A percentile compares a stretch with the other conserved stretches of the same genome.
phyloP scores from a whole-genome alignment of 2,113 vertebrate species.

The Globicephala melas region DNA sequence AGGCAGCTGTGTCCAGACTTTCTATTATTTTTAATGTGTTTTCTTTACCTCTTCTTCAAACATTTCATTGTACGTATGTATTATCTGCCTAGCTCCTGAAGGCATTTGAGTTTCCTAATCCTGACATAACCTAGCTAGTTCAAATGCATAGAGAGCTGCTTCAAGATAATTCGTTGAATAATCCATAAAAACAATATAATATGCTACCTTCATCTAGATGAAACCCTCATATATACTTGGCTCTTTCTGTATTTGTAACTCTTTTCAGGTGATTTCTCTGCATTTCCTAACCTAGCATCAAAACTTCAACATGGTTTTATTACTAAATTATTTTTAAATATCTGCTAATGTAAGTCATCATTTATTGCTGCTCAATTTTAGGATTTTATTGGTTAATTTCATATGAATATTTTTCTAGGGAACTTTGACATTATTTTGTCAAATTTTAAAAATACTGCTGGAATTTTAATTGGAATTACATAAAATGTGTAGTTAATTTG shows the following conservation, averaged over 20 bases:
- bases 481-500: background rate
- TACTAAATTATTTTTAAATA: background rate
- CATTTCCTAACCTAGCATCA: background rate
- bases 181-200: background rate
- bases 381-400: background rate
- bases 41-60: background rate
- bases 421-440: conserved; percentile 4
- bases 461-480: conserved; percentile 7
- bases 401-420: conserved; percentile 8
- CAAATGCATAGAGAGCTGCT: background rate
- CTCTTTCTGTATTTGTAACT: background rate
- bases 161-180: conserved; percentile 1
- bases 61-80: background rate
- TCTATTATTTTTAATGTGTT: background rate
- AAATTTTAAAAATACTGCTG: background rate
- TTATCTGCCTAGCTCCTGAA: background rate
- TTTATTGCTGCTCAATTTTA: background rate
- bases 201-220: background rate
- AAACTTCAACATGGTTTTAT: background rate
- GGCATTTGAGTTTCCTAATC: background rate
- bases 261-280: background rate
- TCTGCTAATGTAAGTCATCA: background rate
- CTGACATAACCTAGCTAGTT: background rate
- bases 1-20: background rate
- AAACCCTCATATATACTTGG: background rate